phyloP scores from a whole-genome alignment of 2,888 invertebrate genomes.

The Crocallis elinguaria region DNA sequence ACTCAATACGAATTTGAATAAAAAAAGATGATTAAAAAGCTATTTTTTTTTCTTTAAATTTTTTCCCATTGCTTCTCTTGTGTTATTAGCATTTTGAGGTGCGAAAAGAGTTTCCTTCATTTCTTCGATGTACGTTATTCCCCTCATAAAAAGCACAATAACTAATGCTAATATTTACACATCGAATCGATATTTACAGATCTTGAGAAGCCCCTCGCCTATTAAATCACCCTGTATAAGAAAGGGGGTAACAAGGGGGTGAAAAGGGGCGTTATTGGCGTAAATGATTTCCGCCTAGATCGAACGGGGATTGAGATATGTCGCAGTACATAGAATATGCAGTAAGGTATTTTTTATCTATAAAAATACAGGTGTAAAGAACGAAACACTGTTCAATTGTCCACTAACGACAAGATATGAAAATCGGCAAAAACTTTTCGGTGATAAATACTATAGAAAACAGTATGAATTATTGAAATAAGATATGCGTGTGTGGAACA shows the following conservation, averaged over 20 bases:
- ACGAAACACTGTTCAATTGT: too few relatives aligned
- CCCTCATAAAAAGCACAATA: constrained; percentile 41
- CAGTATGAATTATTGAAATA: too few relatives aligned
- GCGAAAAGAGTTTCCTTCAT: background rate
- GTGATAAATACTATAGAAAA: too few relatives aligned
- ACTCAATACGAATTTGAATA: too few relatives aligned
- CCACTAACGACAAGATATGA: too few relatives aligned
- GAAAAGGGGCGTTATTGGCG: constrained; percentile 60
- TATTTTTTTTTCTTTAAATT: too few relatives aligned
- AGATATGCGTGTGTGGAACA: too few relatives aligned
- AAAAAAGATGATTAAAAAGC: too few relatives aligned
- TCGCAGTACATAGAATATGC: constrained; percentile 25
- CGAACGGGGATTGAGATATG: constrained; percentile 54
- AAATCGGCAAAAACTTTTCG: too few relatives aligned
- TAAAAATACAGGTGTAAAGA: background rate
- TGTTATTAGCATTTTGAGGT: too few relatives aligned
- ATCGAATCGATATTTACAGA: constrained; percentile 67
- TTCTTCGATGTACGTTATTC: constrained; percentile 6
- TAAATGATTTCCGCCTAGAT: constrained; percentile 71
- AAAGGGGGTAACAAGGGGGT: constrained; percentile 29
- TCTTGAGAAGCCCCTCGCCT: constrained; percentile 51
- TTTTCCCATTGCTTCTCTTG: too few relatives aligned
- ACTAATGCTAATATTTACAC: constrained; percentile 62
- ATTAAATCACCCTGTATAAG: constrained; percentile 57
- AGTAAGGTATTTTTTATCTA: constrained; percentile 7